phyloP scores from a whole-genome alignment of 2,797 vertebrate genomes.

The Etheostoma nigrum region DNA sequence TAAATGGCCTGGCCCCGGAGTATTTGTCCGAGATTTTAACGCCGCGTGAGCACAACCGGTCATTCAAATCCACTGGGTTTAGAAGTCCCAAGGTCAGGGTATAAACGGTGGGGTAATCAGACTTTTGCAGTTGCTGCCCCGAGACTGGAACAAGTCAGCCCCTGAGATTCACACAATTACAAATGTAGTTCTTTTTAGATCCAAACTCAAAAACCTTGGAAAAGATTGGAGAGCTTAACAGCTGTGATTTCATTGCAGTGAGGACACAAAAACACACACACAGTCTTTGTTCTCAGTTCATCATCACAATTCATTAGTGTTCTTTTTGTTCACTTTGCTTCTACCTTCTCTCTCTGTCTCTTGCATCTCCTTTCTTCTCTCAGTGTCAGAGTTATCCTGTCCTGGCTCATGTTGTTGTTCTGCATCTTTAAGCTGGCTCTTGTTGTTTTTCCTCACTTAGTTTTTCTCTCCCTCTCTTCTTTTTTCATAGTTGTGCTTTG shows the following conservation, averaged over 20 bases:
- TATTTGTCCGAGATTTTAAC: too few species aligned
- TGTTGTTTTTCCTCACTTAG: slow-evolving; percentile 36
- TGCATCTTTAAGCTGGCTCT: slow-evolving; percentile 42
- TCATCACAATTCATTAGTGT: slow-evolving; percentile 7
- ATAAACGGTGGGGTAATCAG: too few species aligned
- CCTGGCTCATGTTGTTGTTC: slow-evolving; percentile 35
- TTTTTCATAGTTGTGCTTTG: slow-evolving; percentile 37
- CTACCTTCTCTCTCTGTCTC: slow-evolving; percentile 14
- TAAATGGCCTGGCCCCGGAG: too few species aligned
- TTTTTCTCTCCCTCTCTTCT: slow-evolving; percentile 25
- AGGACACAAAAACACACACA: background rate
- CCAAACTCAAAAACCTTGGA: too few species aligned
- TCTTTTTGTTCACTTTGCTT: slow-evolving; percentile 26
- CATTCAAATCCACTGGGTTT: too few species aligned
- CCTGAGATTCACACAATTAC: too few species aligned
- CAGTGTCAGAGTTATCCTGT: slow-evolving; percentile 49
- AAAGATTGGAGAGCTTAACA: slow-evolving; percentile 25
- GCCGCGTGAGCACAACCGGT: too few species aligned
- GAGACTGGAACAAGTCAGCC: too few species aligned
- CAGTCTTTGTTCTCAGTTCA: slow-evolving; percentile 18
- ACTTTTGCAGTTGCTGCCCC: too few species aligned
- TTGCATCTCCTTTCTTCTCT: slow-evolving; percentile 35
- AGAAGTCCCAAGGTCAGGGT: too few species aligned
- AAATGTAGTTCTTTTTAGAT: too few species aligned
- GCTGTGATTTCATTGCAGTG: slow-evolving; percentile 23